These are phyloP conservation scores for Galeruca laticollis DNA, from an alignment of 2,888 invertebrate genomes.

Conservation along the genomic window DNA sequence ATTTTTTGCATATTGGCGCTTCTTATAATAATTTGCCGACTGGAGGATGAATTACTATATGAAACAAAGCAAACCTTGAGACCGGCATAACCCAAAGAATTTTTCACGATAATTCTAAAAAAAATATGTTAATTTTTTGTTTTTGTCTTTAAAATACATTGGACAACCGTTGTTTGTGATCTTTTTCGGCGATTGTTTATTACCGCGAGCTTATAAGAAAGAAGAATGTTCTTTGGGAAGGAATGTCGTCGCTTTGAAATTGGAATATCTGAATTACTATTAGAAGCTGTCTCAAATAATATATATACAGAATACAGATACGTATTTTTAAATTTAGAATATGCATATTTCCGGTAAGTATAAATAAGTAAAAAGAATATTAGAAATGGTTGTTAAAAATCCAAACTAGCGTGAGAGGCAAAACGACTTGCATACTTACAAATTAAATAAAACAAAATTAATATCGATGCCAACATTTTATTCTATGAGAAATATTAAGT, in stretches of 20 bases:
- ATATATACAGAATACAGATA: background rate
- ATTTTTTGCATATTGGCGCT: no score
- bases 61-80: conserved; percentile 58
- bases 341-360: no score
- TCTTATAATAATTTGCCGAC: no score
- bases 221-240: conserved; percentile 42
- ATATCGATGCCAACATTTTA: no score
- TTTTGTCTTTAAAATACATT: conserved; percentile 56
- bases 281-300: conserved; percentile 6
- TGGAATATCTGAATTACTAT: conserved; percentile 26
- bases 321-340: background rate
- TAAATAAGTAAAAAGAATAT: no score
- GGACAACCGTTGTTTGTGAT: conserved; percentile 49
- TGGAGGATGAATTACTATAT: no score
- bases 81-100: conserved; percentile 49
- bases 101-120: conserved; percentile 55
- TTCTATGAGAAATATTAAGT: no score
- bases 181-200: conserved; percentile 44
- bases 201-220: conserved; percentile 24
- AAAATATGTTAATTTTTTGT: conserved; percentile 58
- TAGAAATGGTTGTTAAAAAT: no score
- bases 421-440: no score
- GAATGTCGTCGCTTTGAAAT: conserved; percentile 34
- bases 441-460: no score
- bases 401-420: no score